Percentiles rank a stretch among this genome's conserved stretches.
phyloP scores from a whole-genome alignment of 2,113 vertebrate genomes.

The Neodon shergylaensis region DNA sequence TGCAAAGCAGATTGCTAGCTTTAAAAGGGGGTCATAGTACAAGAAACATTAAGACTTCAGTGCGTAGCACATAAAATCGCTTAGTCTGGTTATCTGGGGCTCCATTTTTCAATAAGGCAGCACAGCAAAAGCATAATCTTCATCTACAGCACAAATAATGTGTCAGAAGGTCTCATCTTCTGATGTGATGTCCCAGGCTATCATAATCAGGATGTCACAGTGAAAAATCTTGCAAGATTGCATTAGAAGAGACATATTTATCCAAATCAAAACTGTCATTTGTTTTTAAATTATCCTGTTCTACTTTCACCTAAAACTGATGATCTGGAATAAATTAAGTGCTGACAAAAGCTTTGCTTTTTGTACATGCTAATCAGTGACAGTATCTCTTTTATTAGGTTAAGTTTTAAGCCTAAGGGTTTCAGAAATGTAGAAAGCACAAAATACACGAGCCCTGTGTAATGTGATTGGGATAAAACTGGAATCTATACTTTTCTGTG shows the following conservation, averaged over 20 bases:
- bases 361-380: neutral
- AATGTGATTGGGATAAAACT: neutral
- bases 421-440: neutral
- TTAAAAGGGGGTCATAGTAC: constrained; percentile 53
- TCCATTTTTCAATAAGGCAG: neutral
- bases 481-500: neutral
- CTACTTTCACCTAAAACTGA: neutral
- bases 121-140: constrained; percentile 47
- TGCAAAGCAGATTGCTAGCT: constrained; percentile 53
- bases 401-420: neutral
- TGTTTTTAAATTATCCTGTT: constrained; percentile 32
- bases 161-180: constrained; percentile 37
- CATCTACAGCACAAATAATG: neutral
- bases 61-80: neutral
- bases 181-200: neutral
- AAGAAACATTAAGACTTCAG: constrained; percentile 29
- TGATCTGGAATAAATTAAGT: constrained; percentile 2
- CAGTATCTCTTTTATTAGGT: neutral
- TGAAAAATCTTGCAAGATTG: constrained; percentile 25
- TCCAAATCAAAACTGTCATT: neutral
- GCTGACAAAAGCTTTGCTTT: neutral
- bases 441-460: neutral
- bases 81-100: constrained; percentile 5
- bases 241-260: neutral
- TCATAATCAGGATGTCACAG: neutral